Evolutionary conservation across 2,113 vertebrate genomes (phyloP).

Genomic region (Saguinus imperator): DNA sequence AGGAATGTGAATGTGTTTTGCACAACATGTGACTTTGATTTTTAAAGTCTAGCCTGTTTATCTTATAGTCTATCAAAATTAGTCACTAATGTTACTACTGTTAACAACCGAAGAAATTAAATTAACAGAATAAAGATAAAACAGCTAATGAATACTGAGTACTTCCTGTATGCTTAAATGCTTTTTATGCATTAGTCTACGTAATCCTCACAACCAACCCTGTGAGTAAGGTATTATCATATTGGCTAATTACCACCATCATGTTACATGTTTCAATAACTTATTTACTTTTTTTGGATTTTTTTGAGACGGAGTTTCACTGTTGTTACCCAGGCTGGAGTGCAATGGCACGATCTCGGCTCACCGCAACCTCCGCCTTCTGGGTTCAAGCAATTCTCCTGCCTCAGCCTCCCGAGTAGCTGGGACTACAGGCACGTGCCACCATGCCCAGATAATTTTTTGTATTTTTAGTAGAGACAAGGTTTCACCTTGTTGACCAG

Average conservation of each 20-base stretch:
- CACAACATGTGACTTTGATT: background rate
- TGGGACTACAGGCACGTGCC: too few species aligned
- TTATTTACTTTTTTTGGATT: background rate
- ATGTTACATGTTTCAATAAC: background rate
- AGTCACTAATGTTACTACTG: background rate
- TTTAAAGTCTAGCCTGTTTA: background rate
- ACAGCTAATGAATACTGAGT: background rate
- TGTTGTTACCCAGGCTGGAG: too few species aligned
- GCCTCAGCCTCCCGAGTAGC: too few species aligned
- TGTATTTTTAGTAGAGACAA: too few species aligned
- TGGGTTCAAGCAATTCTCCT: too few species aligned
- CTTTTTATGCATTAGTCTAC: background rate
- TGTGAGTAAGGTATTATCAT: background rate
- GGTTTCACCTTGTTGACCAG: too few species aligned
- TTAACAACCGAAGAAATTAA: background rate
- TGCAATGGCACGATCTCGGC: too few species aligned
- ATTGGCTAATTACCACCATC: background rate
- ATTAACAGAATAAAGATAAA: background rate
- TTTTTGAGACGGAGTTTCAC: too few species aligned
- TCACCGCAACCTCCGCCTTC: too few species aligned
- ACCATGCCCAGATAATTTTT: too few species aligned
- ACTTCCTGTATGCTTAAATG: background rate
- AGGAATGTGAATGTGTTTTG: slow-evolving; percentile 20
- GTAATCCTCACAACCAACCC: background rate
- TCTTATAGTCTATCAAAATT: background rate